Conservation (phyloP, 2,113 vertebrate species). For the Notiomystis cincta region DNA sequence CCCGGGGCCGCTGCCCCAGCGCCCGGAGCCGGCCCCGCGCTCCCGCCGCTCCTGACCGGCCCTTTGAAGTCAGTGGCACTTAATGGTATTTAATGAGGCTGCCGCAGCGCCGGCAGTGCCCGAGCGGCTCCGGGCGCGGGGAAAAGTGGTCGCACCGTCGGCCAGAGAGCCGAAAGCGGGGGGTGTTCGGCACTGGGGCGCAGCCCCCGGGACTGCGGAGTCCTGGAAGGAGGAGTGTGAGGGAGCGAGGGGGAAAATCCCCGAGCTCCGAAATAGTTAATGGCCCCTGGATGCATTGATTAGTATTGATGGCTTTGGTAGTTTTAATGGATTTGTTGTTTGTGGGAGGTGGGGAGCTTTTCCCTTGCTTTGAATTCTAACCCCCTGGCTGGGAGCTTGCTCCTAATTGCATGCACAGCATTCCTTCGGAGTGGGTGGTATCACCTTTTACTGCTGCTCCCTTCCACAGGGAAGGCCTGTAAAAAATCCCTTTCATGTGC, state of each 20-base stretch:
- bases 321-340: constrained; percentile 79
- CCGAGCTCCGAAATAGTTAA: constrained; percentile 50
- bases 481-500: constrained; percentile 71
- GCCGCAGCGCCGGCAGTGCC: not conserved
- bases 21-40: not conserved
- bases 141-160: not conserved
- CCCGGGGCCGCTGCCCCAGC: not conserved
- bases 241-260: not conserved
- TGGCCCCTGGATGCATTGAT: constrained; percentile 72
- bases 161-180: not conserved
- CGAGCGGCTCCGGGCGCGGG: not conserved
- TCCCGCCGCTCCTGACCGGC: not conserved
- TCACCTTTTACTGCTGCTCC: constrained; percentile 75
- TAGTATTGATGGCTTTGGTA: constrained; percentile 83
- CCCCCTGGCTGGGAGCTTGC: constrained; percentile 75
- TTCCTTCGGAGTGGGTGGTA: constrained; percentile 91
- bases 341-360: constrained; percentile 68
- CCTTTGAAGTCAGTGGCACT: constrained; percentile 11
- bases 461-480: constrained; percentile 71
- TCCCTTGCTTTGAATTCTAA: constrained; percentile 72
- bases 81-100: not conserved
- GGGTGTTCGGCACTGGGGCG: not conserved
- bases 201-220: not conserved
- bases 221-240: not conserved
- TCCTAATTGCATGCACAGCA: constrained; percentile 85